Evolutionary conservation across 37 sponge, comb jelly and placozoan species (phyloP), one percentile per base, ranked within the genome.

Genomic region (Tethya wilhelma): DNA sequence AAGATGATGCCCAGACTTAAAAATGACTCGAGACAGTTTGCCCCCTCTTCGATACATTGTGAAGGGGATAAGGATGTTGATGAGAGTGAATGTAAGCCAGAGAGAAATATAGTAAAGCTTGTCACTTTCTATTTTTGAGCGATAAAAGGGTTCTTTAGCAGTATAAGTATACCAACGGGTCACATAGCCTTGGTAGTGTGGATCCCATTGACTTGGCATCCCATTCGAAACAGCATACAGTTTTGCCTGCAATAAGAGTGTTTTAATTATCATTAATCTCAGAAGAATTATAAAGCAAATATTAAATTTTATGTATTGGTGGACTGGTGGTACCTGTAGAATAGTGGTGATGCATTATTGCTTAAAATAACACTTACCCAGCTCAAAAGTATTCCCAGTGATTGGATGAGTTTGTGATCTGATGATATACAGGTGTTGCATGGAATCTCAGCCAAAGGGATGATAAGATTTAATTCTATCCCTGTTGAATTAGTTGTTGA

Each of bases 101-200:
- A 60, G 63, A 6, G 6, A 17, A 12, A n/a, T n/a, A 8, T 12
- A 25, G 28, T n/a, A n/a, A 7, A 12, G 63, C 7, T n/a, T 26
- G 20, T 26, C 6, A 60, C 22, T 17, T 12, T n/a, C 6, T n/a
- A n/a, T 60, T 8, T 17, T 60, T 60, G 28, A 60, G 11, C 63
- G 7, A 25, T 14, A 23, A 60, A 12, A 60, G 7, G 7, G 28
- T 60, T 7, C 25, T 22, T 69, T 44, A 40, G 44, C 70, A 28
- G 4, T 9, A 22, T 42, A 69, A 3, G 20, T 42, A 28, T 69
- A 69, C 70, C 44, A 42, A 8, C 28, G 38, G 22, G 44, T 28
- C 20, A 69, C 26, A 28, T 69, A 69, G 20, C 70, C 70, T 69
- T 69, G 70, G 42, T 69, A 23, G 2, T 69, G 17, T 25, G 2